These are phyloP conservation scores for Entelurus aequoreus DNA, from an alignment of 2,113 vertebrate species.

Conservation along the genomic window DNA sequence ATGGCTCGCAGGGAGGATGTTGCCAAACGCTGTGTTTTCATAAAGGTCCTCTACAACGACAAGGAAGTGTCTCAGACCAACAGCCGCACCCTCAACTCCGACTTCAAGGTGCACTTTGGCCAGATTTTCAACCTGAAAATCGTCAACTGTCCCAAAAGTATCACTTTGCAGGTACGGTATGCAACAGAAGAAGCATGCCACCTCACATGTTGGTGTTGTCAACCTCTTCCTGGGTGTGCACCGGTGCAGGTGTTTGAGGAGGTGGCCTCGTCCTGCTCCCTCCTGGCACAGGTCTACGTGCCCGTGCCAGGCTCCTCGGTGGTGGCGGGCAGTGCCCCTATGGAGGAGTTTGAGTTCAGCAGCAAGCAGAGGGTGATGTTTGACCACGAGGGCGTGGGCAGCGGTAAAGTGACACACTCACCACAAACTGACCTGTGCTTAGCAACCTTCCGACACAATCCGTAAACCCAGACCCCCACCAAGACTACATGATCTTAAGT, in stretches of 20 bases:
- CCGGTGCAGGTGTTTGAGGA: conserved; percentile 83
- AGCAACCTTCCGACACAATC: no score
- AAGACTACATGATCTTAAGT: no score
- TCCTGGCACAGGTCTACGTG: conserved; percentile 83
- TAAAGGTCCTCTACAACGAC: conserved; percentile 89
- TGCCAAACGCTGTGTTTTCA: conserved; percentile 75
- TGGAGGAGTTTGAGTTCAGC: conserved; percentile 91
- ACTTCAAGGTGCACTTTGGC: conserved; percentile 92
- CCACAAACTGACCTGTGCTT: no score
- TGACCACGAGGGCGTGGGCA: conserved; percentile 94
- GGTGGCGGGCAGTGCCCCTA: conserved; percentile 74
- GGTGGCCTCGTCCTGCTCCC: conserved; percentile 64
- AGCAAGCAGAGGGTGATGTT: conserved; percentile 82
- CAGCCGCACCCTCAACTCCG: conserved; percentile 74
- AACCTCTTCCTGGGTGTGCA: conserved; percentile 1
- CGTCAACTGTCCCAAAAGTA: conserved; percentile 88
- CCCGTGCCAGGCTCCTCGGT: conserved; percentile 83
- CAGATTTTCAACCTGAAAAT: conserved; percentile 97
- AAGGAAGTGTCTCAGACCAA: conserved; percentile 93
- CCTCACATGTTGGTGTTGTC: neutral
- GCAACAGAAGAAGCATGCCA: neutral
- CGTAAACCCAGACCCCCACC: no score
- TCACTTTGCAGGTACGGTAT: conserved; percentile 84
- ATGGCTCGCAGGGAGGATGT: conserved; percentile 81
- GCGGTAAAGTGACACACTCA: conserved; percentile 68